These are phyloP conservation scores for Drosophila rellima DNA, from an alignment of 2,888 invertebrate species.

Conservation along the genomic window DNA sequence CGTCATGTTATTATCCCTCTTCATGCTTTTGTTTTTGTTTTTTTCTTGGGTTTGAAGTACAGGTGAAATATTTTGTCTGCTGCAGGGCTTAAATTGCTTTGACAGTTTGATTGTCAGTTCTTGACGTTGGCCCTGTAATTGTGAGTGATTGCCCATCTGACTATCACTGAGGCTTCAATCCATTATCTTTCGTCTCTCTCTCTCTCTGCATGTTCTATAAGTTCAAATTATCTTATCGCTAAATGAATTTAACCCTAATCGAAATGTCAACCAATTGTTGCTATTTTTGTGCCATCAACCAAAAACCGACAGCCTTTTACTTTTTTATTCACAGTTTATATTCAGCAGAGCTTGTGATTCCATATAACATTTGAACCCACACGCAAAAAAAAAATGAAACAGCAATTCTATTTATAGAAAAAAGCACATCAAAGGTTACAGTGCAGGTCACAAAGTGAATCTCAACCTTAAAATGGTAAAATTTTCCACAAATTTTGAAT, in stretches of 20 bases:
- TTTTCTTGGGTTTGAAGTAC: slow-evolving; percentile 9
- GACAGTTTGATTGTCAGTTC: slow-evolving; percentile 73
- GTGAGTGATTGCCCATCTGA: slow-evolving; percentile 33
- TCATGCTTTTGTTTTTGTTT: slow-evolving; percentile 18
- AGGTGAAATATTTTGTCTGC: slow-evolving; percentile 40
- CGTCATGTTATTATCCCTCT: slow-evolving; percentile 41
- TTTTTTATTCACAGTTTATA: neutral
- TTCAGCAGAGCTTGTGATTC: slow-evolving; percentile 1
- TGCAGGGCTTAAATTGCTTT: slow-evolving; percentile 63
- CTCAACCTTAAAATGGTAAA: neutral
- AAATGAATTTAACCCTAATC: slow-evolving; percentile 50
- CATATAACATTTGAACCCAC: neutral
- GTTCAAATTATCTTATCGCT: slow-evolving; percentile 65
- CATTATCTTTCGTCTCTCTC: slow-evolving; percentile 12
- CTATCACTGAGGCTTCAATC: neutral
- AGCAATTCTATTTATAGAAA: slow-evolving; percentile 4
- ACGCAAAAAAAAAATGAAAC: neutral
- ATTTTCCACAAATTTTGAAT: neutral
- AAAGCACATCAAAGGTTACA: slow-evolving; percentile 14
- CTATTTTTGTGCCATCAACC: slow-evolving; percentile 42
- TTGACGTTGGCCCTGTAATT: slow-evolving; percentile 41
- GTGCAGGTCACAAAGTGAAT: slow-evolving; percentile 2
- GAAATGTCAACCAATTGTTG: slow-evolving; percentile 65
- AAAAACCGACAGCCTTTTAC: neutral
- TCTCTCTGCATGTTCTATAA: slow-evolving; percentile 59